These are phyloP conservation scores for Tamandua tetradactyla DNA, from an alignment of 2,797 vertebrate genomes.

Conservation along the genomic window DNA sequence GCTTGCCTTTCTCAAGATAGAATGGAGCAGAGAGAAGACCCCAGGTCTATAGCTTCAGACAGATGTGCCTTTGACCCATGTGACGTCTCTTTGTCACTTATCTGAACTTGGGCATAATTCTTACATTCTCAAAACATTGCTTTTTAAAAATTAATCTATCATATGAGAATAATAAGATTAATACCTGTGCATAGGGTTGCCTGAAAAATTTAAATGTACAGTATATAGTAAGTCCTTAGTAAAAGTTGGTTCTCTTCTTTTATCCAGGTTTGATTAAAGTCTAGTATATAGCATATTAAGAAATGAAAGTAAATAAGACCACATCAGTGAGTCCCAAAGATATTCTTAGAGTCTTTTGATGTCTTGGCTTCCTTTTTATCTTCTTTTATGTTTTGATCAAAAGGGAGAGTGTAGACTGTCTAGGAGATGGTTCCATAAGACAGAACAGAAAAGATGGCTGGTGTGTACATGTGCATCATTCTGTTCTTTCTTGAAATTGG, in stretches of 20 bases:
- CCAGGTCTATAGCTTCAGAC: neutral
- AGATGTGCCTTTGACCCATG: neutral
- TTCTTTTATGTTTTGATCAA: neutral
- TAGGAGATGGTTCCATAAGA: neutral
- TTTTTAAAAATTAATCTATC: neutral
- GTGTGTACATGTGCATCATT: neutral
- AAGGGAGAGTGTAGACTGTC: neutral
- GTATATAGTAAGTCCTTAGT: neutral
- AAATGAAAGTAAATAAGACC: neutral
- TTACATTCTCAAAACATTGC: neutral
- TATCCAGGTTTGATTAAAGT: neutral
- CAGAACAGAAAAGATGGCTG: neutral
- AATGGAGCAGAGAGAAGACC: neutral
- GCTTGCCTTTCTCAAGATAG: neutral
- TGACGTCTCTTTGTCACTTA: neutral
- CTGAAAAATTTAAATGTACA: neutral
- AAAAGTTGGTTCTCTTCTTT: neutral
- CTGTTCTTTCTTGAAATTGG: neutral
- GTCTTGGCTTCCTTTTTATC: neutral
- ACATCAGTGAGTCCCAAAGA: neutral
- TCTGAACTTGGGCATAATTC: neutral
- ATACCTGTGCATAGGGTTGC: neutral
- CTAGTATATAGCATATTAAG: neutral
- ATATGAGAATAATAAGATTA: neutral
- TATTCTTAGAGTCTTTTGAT: neutral